These are phyloP conservation scores for Aplochiton taeniatus DNA, from an alignment of 2,797 vertebrate species.

Conservation along the genomic window DNA sequence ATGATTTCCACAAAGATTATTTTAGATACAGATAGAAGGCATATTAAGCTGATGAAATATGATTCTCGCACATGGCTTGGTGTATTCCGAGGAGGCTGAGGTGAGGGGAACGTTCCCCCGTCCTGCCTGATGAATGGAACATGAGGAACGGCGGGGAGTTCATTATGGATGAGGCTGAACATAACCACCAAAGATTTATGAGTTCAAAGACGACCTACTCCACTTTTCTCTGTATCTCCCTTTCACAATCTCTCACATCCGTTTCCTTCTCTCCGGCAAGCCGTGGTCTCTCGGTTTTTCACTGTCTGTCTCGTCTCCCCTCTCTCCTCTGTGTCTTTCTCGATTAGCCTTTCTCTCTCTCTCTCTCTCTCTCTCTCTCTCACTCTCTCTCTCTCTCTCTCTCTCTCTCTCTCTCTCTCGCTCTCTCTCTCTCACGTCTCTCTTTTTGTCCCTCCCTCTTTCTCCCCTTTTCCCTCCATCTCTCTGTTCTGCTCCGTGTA, in stretches of 20 bases:
- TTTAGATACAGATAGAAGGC: too few species aligned
- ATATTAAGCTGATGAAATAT: too few species aligned
- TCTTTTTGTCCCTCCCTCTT: too few species aligned
- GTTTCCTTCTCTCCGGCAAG: background rate
- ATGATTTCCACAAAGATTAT: too few species aligned
- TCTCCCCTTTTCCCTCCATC: background rate
- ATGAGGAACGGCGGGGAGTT: slow-evolving; percentile 43
- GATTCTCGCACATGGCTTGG: too few species aligned
- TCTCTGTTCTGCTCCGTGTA: slow-evolving; percentile 18
- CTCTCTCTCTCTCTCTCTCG: background rate
- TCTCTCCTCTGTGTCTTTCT: background rate
- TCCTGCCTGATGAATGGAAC: slow-evolving; percentile 56
- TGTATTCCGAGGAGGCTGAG: slow-evolving; percentile 23
- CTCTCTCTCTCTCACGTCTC: slow-evolving; percentile 2
- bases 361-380: background rate
- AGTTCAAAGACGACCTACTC: background rate
- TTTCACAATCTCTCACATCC: background rate
- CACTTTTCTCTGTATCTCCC: background rate
- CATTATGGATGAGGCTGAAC: slow-evolving; percentile 58
- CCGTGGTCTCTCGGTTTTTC: background rate
- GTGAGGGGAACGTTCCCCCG: slow-evolving; percentile 45
- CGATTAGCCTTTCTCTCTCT: background rate
- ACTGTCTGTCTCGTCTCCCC: slow-evolving; percentile 14
- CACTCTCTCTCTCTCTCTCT: background rate
- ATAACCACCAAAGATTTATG: slow-evolving; percentile 43